Base-by-base conservation (phyloP, 2,113 vertebrate species). In the Gymnocephalus cernua region DNA sequence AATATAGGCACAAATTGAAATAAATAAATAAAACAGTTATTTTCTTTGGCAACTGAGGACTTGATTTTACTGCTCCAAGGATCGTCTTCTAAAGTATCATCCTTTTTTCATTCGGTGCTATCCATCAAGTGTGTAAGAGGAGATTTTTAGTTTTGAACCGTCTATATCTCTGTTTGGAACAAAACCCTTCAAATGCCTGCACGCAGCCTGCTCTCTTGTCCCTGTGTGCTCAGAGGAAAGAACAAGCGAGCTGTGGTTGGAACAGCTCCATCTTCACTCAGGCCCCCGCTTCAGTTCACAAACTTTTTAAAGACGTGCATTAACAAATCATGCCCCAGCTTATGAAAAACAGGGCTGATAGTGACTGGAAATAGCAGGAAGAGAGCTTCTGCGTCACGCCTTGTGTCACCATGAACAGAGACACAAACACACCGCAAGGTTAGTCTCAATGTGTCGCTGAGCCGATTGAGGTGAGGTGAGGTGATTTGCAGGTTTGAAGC, bases 261-360 rank as follows among this genome's bases (percentile, higher is more conserved):
- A 87, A 85, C 75, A 44, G 72, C 84, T 89, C 81, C 74, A 80
- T 82, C 77, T 67, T 48, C n/a, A 3, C 63, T 62, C 73, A 19
- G 73, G 27, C 65, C 58, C 13, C 58, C 13, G 66, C 79, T 62
- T 74, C 69, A 45, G 71, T 84, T 80, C 72, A 67, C 72, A 74
- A 83, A 85, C 86, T 80, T 86, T 90, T 86, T 82, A 77, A 82
- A 87, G 74, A 80, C 32, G 38, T 38, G 44, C 86, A 73, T 85
- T 74, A 84, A 80, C 50, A 74, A 80, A 90, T 85, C 82, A 51
- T 65, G 62, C 57, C 48, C 50, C 14, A 5, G 70, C 70, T 84
- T 64, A 63, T 84, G 70, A 78, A 88, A 84, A 82, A 62, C 62
- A 59, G 59, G 45, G 48, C 72, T 70, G 75, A 82, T 73, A 84